Base-by-base conservation (phyloP, 2,888 invertebrate species). In the Ormia ochracea region DNA sequence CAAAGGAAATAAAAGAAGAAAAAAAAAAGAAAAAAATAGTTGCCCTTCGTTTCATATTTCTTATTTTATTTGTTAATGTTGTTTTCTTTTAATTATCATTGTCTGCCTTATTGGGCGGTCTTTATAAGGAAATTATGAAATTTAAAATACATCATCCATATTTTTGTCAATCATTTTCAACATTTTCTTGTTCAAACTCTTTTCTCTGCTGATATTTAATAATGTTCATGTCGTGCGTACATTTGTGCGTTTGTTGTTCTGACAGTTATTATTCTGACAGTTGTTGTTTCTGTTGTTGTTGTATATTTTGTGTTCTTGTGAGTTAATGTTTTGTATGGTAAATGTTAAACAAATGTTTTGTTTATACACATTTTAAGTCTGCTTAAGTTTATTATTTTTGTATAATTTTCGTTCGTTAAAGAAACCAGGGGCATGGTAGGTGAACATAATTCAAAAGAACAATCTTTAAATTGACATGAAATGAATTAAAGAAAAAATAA, bases 331-430 rank as follows among this genome's bases (percentile, higher is more conserved):
- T 43, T 68, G 33, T 68, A 68, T 80, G 72, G 66, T 63, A 80
- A 80, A 80, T 76, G 70, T 76, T 76, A 72, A 75, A 80, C 75
- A 76, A 80, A 80, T 80, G 76, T 72, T 75, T 70, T 78, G 65
- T 72, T 76, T 76, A 68, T 75, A 12, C 14, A 45, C 26, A 52
- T 14, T 58, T 43, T 36, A 14, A 36, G 19, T 48, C 69, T 48
- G 36, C 19, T 14, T n/a, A 5, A 31, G 26, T 50, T 50, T 52
- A 21, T 56, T 19, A 56, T 21, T 23, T 31, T 58, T 58, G 19
- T 31, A 9, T 33, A 1, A 36, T 48, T 36, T 7, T 5, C 1
- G 3, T 12, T 68, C 26, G 10, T 23, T 31, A 48, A 26, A 17
- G 28, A 3, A 52, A 23, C 26, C 19, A 31, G 21, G 12, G 14